Base-by-base conservation (phyloP, 2,888 invertebrate species). In the Caenorhabditis sp. region DNA sequence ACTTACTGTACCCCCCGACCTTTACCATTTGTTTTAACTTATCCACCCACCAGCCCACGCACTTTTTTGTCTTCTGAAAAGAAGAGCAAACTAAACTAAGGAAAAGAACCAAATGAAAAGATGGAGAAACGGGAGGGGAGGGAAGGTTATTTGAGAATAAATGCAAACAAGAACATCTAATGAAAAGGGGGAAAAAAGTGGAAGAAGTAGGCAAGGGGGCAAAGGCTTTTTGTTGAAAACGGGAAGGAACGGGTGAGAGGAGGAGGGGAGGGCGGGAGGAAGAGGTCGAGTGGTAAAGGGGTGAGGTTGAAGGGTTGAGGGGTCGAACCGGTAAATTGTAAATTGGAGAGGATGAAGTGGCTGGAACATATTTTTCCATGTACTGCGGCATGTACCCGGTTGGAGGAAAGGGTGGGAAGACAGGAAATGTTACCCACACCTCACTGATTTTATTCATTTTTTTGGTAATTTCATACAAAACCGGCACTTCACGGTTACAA, bases 131-230 rank as follows among this genome's bases (percentile, higher is more conserved):
- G 44, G 55, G 24, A 50, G 58, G n/a, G n/a, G 32, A 32, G 9
- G 32, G 40, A 35, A 28, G 67, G 76, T 76, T 76, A 76, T 76
- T 76, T 76, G 76, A 76, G 76, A 76, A 76, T 76, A 76, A 76
- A 76, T 76, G 76, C 76, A 76, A 76, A 76, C 76, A 76, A 51
- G 76, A 76, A 76, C 76, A 67, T 76, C 76, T 76, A 76, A 76
- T 76, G 76, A 76, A 76, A 76, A 58, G 53, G 44, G 51, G n/a
- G 22, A 32, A 67, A 37, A 22, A 60, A 18, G 55, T 40, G 40
- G 13, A 35, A 44, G 53, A 50, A 24, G 69, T 47, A 60, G n/a
- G n/a, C n/a, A n/a, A n/a, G n/a, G 40, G 11, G 64, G 26, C 15
- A 22, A 50, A 32, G 56, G 47, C 28, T 56, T 65, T 60, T 32